phyloP scores from a whole-genome alignment of 2,888 invertebrate species.

The Drosophila maculinotata region DNA sequence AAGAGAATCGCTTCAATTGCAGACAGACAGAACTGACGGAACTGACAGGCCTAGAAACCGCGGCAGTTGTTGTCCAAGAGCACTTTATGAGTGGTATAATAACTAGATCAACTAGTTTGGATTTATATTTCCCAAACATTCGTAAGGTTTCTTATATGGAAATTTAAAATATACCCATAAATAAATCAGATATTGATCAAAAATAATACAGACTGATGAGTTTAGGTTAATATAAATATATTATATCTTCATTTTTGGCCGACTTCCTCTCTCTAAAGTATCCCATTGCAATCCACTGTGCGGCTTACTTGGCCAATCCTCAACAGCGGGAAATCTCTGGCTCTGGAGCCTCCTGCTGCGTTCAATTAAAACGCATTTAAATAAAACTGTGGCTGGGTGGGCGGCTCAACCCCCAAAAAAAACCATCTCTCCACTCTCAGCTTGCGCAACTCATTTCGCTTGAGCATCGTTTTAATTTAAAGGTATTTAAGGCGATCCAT shows the following conservation, averaged over 20 bases:
- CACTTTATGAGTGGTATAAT: slow-evolving; percentile 50
- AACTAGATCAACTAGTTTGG: slow-evolving; percentile 15
- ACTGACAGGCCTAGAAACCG: too few relatives aligned
- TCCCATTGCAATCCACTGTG: too few relatives aligned
- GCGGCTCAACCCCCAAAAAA: not conserved
- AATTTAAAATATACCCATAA: too few relatives aligned
- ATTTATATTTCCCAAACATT: not conserved
- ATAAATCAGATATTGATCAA: too few relatives aligned
- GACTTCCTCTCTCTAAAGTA: too few relatives aligned
- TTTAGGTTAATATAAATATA: too few relatives aligned
- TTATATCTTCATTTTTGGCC: too few relatives aligned
- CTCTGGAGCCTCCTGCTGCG: slow-evolving; percentile 56
- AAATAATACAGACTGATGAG: too few relatives aligned
- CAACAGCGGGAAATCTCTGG: slow-evolving; percentile 15
- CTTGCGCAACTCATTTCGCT: slow-evolving; percentile 67
- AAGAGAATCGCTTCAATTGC: slow-evolving; percentile 52
- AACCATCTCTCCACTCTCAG: too few relatives aligned
- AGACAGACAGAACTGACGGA: slow-evolving; percentile 61
- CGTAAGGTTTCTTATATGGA: too few relatives aligned
- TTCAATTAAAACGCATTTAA: slow-evolving; percentile 83
- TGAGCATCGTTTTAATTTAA: slow-evolving; percentile 83
- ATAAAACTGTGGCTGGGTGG: slow-evolving; percentile 22
- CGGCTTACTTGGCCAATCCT: not conserved
- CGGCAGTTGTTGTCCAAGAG: slow-evolving; percentile 21
- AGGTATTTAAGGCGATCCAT: slow-evolving; percentile 84